Percentiles rank a stretch among this genome's conserved stretches.
phyloP scores from a whole-genome alignment of 1,140 invertebrate species.

The Chironomus tepperi region DNA sequence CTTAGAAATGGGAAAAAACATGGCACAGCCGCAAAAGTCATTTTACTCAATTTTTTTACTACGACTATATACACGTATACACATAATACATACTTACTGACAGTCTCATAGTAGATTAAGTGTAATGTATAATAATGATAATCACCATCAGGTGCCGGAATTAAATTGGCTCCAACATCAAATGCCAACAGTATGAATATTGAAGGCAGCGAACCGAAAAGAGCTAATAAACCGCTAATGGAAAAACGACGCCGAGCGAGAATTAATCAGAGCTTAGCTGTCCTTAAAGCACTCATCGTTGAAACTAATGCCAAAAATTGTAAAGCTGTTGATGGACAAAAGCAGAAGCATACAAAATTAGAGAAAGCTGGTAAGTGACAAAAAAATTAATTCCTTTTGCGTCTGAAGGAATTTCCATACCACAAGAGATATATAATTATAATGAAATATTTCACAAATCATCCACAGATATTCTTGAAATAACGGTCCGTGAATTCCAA shows the following conservation, averaged over 20 bases:
- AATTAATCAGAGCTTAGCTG: conserved; percentile 80
- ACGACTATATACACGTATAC: background rate
- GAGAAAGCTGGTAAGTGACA: conserved; percentile 62
- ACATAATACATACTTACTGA: background rate
- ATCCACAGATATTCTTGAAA: conserved; percentile 70
- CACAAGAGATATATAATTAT: background rate
- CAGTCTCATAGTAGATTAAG: background rate
- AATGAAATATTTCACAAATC: background rate
- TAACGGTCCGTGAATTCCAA: conserved; percentile 81
- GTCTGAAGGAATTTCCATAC: background rate
- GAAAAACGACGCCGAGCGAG: conserved; percentile 78
- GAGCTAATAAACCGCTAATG: conserved; percentile 83
- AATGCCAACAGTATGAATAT: background rate
- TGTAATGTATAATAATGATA: background rate
- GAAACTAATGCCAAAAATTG: conserved; percentile 42
- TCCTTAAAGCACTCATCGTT: conserved; percentile 75
- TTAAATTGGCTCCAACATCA: background rate
- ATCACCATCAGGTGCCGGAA: background rate
- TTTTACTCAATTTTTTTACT: background rate
- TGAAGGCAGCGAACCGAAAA: conserved; percentile 33
- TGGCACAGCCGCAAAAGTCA: background rate
- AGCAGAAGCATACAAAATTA: conserved; percentile 65
- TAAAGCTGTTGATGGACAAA: conserved; percentile 46
- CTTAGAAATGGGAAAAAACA: background rate
- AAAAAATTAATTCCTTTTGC: background rate